phyloP scores from a whole-genome alignment of 2,888 invertebrate genomes.

The Acronicta aceris region DNA sequence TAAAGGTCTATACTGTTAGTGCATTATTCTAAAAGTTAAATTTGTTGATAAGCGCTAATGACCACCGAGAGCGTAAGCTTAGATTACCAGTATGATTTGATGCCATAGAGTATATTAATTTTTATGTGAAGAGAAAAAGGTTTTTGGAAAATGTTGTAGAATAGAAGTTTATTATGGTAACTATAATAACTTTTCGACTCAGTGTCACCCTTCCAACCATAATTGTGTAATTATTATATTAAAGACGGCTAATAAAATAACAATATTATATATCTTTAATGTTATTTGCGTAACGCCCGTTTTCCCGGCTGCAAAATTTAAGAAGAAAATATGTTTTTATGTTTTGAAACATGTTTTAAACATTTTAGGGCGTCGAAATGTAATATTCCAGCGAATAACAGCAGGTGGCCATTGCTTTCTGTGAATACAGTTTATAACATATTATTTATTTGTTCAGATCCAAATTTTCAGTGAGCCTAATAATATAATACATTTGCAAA shows the following conservation, averaged over 20 bases:
- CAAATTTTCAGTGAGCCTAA: conserved; percentile 46
- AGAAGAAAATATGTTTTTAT: neutral
- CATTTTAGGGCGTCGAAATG: conserved; percentile 15
- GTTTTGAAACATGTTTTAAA: conserved; percentile 4
- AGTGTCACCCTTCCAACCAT: neutral
- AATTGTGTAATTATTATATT: neutral
- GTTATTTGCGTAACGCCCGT: neutral
- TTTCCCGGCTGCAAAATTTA: neutral
- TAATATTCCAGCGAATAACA: conserved; percentile 55
- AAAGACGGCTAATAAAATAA: neutral
- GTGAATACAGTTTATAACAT: conserved; percentile 17
- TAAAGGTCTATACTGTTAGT: no score
- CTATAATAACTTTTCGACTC: neutral
- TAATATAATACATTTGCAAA: conserved; percentile 53
- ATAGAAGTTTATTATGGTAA: neutral
- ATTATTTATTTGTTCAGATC: conserved; percentile 32
- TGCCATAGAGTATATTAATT: no score
- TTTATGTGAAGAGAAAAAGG: no score
- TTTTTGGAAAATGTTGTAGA: no score
- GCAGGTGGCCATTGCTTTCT: conserved; percentile 11
- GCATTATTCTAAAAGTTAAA: no score
- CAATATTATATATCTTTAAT: conserved; percentile 10
- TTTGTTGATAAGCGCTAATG: no score
- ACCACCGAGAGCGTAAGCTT: no score
- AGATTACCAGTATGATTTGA: no score